A percentile compares a stretch with the other conserved stretches of the same genome.
Conservation (phyloP, 2,797 vertebrate genomes). For the Uromys caudimaculatus region DNA sequence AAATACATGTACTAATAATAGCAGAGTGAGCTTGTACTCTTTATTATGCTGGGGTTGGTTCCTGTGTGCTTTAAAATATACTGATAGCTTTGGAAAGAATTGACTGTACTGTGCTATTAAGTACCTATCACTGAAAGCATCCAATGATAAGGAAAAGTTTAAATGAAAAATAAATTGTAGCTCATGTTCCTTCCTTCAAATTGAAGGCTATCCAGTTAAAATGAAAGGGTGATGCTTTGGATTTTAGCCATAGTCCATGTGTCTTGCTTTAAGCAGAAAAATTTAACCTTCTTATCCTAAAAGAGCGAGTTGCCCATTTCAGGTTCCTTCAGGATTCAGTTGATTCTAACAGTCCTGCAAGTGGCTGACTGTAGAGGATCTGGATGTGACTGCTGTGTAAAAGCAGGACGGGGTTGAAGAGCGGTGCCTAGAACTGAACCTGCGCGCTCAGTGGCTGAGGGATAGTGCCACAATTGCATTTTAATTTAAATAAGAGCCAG, state of each 20-base stretch:
- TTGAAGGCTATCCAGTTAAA: not conserved
- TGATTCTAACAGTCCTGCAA: not conserved
- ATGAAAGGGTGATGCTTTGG: not conserved
- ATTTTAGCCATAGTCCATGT: not conserved
- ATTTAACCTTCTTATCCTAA: not conserved
- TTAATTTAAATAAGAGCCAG: constrained; percentile 37
- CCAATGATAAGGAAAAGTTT: constrained; percentile 2
- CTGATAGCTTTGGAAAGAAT: constrained; percentile 47
- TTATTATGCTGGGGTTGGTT: constrained; percentile 62
- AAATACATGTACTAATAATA: constrained; percentile 63
- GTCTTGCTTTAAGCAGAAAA: not conserved
- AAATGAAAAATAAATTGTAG: constrained; percentile 47
- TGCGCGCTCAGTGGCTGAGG: not conserved
- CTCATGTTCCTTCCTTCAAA: constrained; percentile 4
- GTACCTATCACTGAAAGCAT: constrained; percentile 4
- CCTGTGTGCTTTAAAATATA: constrained; percentile 21
- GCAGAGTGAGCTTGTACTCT: constrained; percentile 38
- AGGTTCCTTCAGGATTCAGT: not conserved
- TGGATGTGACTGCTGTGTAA: not conserved
- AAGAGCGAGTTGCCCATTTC: not conserved
- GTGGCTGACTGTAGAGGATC: not conserved
- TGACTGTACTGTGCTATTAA: constrained; percentile 44
- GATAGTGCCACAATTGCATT: not conserved
- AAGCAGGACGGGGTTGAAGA: not conserved
- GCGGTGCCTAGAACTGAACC: not conserved